Conservation (phyloP, 2,113 vertebrate species). For the Cheirogaleus medius region DNA sequence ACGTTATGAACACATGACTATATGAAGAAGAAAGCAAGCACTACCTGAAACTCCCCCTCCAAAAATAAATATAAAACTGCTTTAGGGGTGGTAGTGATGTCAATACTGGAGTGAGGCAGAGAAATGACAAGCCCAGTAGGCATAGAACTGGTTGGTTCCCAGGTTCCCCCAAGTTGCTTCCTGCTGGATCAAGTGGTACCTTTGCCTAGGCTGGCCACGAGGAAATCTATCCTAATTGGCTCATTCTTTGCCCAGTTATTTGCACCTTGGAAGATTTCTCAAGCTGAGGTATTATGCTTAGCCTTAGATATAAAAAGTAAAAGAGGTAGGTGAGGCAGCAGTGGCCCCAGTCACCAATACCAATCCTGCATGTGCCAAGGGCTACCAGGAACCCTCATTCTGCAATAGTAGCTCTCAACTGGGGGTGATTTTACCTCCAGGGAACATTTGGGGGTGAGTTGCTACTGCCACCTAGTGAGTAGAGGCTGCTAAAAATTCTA, state of each 20-base stretch:
- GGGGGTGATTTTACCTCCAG: neutral
- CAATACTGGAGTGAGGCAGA: neutral
- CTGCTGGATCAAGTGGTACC: neutral
- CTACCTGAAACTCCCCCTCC: neutral
- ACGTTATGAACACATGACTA: neutral
- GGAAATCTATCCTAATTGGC: neutral
- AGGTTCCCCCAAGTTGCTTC: no score
- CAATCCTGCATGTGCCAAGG: neutral
- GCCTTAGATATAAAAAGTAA: neutral
- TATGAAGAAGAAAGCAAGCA: neutral
- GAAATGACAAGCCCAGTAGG: neutral
- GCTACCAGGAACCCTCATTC: neutral
- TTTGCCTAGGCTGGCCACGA: neutral
- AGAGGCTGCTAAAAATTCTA: neutral
- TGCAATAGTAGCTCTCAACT: neutral
- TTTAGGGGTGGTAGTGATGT: no score
- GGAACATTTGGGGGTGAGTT: neutral
- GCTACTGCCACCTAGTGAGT: neutral
- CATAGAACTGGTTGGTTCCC: neutral
- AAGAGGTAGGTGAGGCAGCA: neutral
- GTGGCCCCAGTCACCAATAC: neutral
- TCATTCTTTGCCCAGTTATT: neutral
- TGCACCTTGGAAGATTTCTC: neutral
- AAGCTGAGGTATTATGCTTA: neutral
- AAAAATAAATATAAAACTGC: neutral